These are phyloP conservation scores for Triplophysa dalaica DNA, from an alignment of 2,113 vertebrate species.

Conservation along the genomic window DNA sequence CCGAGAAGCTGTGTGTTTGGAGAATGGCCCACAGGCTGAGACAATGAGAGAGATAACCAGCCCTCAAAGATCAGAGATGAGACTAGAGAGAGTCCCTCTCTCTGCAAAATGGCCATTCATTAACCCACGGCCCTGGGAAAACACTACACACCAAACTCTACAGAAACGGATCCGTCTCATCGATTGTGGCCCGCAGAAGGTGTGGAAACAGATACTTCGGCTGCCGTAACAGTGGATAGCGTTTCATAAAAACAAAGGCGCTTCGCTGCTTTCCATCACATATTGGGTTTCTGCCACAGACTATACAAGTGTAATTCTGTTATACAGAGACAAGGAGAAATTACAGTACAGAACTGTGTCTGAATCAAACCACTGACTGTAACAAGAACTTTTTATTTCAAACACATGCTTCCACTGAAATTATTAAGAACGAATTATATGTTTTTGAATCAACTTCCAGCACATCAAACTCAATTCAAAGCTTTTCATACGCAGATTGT, in stretches of 20 bases:
- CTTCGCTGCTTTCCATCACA: conserved; percentile 45
- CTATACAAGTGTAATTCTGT: conserved; percentile 40
- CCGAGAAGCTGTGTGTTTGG: conserved; percentile 11
- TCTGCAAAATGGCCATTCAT: conserved; percentile 67
- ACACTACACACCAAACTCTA: conserved; percentile 55
- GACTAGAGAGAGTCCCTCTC: conserved; percentile 56
- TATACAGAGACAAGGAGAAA: conserved; percentile 11
- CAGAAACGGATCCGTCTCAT: conserved; percentile 70
- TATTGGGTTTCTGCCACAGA: conserved; percentile 65
- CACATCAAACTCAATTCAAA: not conserved
- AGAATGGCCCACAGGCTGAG: conserved; percentile 59
- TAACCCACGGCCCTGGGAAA: conserved; percentile 59
- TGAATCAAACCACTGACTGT: conserved; percentile 26
- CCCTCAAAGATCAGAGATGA: conserved; percentile 53
- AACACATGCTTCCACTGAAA: conserved; percentile 3
- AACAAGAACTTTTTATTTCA: conserved; percentile 9
- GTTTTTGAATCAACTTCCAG: not conserved
- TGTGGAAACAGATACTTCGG: conserved; percentile 65
- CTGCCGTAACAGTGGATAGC: conserved; percentile 60
- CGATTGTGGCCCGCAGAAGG: conserved; percentile 57
- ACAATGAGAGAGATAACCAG: conserved; percentile 39
- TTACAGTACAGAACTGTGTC: not conserved
- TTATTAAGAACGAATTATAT: not conserved
- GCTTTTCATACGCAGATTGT: not conserved
- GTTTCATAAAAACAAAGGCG: conserved; percentile 64